Conservation (phyloP, 2,888 invertebrate genomes). For the Drosophila hamatofila region DNA sequence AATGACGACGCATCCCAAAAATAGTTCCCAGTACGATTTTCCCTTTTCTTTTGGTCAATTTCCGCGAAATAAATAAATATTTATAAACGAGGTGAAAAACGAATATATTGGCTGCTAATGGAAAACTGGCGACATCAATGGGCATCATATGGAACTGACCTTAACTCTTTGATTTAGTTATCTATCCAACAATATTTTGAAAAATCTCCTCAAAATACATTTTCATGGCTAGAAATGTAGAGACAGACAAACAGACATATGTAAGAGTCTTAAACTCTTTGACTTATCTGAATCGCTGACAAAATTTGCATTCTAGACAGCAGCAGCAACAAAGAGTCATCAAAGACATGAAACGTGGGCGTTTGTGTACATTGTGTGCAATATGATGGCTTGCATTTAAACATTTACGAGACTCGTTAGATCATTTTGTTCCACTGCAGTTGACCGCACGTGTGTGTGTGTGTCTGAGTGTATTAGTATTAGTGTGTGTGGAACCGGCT, state of each 20-base stretch:
- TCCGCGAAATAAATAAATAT: conserved; percentile 21
- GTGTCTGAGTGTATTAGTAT: conserved; percentile 8
- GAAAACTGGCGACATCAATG: not conserved
- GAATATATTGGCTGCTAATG: not conserved
- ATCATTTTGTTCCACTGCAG: conserved; percentile 42
- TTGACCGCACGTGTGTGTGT: conserved; percentile 28
- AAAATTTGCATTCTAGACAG: conserved; percentile 33
- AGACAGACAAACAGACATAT: not conserved
- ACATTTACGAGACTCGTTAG: conserved; percentile 36
- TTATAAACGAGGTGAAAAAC: not conserved
- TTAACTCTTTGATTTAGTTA: not conserved
- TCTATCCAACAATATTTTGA: not conserved
- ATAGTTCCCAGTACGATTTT: conserved; percentile 47
- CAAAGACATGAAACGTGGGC: conserved; percentile 26
- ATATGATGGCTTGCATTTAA: conserved; percentile 34
- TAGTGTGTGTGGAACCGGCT: conserved; percentile 34
- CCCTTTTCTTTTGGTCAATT: conserved; percentile 13
- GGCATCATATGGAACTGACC: not conserved
- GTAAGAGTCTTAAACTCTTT: not conserved
- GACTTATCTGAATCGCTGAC: conserved; percentile 11
- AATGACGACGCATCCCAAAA: conserved; percentile 59
- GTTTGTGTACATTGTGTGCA: conserved; percentile 44
- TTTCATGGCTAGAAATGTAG: not conserved
- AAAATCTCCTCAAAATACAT: conserved; percentile 2
- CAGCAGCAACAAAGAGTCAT: conserved; percentile 4